A percentile compares a stretch with the other conserved stretches of the same genome.
Conservation (phyloP, 1,140 invertebrate species). For the Antheraea mylitta region DNA sequence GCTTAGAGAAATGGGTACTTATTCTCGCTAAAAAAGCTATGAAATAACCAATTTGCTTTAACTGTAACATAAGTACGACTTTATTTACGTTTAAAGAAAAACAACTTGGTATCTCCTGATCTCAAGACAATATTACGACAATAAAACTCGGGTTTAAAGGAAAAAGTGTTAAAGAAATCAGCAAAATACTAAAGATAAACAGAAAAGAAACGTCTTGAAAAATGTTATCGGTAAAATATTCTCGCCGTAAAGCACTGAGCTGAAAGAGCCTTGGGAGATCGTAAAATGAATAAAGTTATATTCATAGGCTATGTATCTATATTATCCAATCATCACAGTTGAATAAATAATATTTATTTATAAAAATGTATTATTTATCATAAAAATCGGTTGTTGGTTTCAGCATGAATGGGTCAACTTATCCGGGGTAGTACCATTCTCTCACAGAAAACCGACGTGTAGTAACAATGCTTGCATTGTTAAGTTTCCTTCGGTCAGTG, state of each 20-base stretch:
- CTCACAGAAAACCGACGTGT: too few species aligned
- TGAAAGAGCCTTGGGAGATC: conserved; percentile 29
- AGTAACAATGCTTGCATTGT: too few species aligned
- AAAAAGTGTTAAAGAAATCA: conserved; percentile 61
- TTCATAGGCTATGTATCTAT: neutral
- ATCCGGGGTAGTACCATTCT: too few species aligned
- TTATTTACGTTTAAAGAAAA: neutral
- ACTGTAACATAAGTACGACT: conserved; percentile 1
- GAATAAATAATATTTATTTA: too few species aligned
- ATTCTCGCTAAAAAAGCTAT: conserved; percentile 3
- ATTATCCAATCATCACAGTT: too few species aligned
- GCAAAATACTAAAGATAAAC: conserved; percentile 63
- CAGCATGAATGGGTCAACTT: too few species aligned
- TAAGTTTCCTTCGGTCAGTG: too few species aligned
- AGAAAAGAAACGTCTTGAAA: conserved; percentile 55
- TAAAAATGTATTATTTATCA: too few species aligned
- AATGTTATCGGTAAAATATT: conserved; percentile 70
- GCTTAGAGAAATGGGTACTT: neutral
- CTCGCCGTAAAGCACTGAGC: conserved; percentile 29
- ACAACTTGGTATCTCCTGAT: conserved; percentile 20
- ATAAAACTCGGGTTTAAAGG: conserved; percentile 49
- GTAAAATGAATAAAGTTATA: conserved; percentile 32
- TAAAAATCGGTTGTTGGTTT: too few species aligned
- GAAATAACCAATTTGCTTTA: conserved; percentile 12
- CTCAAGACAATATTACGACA: conserved; percentile 28